Base-by-base conservation (phyloP, 35 echinoderm and acorn worm genomes). In the Holothuria glaberrima region DNA sequence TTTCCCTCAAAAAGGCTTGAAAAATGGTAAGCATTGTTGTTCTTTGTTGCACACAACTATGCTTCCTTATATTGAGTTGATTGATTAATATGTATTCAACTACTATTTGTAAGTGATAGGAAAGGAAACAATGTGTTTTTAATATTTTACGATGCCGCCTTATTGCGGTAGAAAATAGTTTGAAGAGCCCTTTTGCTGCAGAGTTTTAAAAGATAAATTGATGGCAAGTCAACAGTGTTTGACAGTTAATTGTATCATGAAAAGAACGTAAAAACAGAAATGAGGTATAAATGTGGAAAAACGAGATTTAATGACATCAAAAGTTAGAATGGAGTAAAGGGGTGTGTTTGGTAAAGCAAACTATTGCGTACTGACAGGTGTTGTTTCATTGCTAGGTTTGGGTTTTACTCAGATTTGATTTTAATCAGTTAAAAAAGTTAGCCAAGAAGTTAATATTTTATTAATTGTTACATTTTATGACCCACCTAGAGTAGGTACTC, bases 241-340 rank as follows among this genome's bases (percentile, higher is more conserved):
- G 74, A 78, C 74, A 78, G 74, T 78, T 78, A 78, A 78, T 78
- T 78, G 74, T 41, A 78, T 78, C 38, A 78, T 48, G 38, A 78
- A 78, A 35, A 77, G 34, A 78, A 78, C 4, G 50, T 78, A 78
- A 78, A 48, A 28, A 10, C 6, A 14, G 74, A 78, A 28, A 48
- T 78, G 74, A 45, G 44, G 74, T 50, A 78, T 78, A 50, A 78
- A 78, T 78, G 44, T 13, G 21, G 74, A 48, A 35, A 78, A 78
- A 78, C 50, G 74, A 78, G 74, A 78, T 78, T 78, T 78, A 78
- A 78, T 78, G 74, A 78, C 74, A 78, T 78, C 22, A 78, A 78
- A 78, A 78, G 74, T 78, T 78, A 26, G 50, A 78, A 78, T 41
- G 18, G 74, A 78, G 74, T 24, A 41, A 50, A 78, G 50, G 74